Evolutionary conservation across 1,140 invertebrate genomes (phyloP).

Genomic region (Lasioglossum albipes): DNA sequence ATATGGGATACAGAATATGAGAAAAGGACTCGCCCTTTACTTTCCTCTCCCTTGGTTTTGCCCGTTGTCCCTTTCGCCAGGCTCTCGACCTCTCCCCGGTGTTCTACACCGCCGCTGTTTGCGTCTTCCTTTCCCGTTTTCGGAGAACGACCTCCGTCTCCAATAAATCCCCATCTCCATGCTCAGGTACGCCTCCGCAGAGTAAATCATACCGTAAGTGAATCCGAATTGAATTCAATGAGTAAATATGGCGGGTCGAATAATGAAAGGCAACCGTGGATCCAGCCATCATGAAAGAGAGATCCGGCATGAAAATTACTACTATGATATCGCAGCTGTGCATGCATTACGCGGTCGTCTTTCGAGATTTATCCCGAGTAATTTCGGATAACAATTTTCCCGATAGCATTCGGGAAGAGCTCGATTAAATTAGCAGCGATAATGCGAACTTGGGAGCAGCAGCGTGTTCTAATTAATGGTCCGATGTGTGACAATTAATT

Average conservation of each 20-base stretch:
- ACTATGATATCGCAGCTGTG: background rate
- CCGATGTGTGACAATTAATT: constrained; percentile 7
- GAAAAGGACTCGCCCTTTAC: constrained; percentile 56
- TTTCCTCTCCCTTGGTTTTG: constrained; percentile 44
- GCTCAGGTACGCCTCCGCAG: constrained; percentile 69
- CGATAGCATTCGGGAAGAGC: background rate
- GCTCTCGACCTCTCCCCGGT: constrained; percentile 16
- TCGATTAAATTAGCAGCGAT: constrained; percentile 11
- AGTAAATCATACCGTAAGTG: constrained; percentile 79
- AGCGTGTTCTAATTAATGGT: constrained; percentile 4
- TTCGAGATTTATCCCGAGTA: background rate
- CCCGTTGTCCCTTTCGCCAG: constrained; percentile 40
- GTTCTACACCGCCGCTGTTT: background rate
- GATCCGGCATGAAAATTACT: constrained; percentile 2
- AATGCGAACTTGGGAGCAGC: background rate
- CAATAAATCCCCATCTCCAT: constrained; percentile 77
- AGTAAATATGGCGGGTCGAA: constrained; percentile 78
- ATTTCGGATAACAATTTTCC: constrained; percentile 3
- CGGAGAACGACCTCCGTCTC: constrained; percentile 65
- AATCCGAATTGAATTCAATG: constrained; percentile 79
- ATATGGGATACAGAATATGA: constrained; percentile 62
- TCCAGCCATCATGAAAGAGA: background rate
- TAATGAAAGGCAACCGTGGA: constrained; percentile 65
- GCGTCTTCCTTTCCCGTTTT: constrained; percentile 57
- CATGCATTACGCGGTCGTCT: background rate